phyloP scores from a whole-genome alignment of 2,888 invertebrate species.

The Drosophila ezoana region DNA sequence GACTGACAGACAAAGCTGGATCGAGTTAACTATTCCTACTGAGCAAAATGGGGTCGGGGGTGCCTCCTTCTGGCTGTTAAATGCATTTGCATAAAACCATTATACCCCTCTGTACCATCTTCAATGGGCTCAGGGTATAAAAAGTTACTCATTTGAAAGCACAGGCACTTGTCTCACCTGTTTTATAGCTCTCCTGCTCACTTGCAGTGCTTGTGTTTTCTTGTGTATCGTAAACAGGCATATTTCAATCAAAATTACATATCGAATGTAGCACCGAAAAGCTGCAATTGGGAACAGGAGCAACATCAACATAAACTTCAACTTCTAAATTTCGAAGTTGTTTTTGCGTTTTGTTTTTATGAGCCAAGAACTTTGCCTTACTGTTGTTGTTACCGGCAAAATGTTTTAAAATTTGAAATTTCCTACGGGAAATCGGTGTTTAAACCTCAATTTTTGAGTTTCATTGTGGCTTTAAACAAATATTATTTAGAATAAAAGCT shows the following conservation, averaged over 20 bases:
- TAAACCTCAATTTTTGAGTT: constrained; percentile 44
- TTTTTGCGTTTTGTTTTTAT: constrained; percentile 21
- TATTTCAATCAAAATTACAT: constrained; percentile 81
- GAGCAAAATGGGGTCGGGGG: too few relatives aligned
- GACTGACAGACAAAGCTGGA: too few relatives aligned
- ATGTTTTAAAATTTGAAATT: constrained; percentile 75
- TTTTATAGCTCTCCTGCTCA: constrained; percentile 11
- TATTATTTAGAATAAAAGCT: background rate
- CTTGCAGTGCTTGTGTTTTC: constrained; percentile 36
- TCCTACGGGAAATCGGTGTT: constrained; percentile 75
- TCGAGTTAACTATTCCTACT: too few relatives aligned
- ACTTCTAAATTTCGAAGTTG: constrained; percentile 41
- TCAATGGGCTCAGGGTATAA: background rate
- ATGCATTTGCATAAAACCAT: too few relatives aligned
- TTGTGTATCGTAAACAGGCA: constrained; percentile 67
- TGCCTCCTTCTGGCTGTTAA: too few relatives aligned
- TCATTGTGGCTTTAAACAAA: too few relatives aligned
- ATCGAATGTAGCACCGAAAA: constrained; percentile 56
- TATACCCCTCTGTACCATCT: too few relatives aligned
- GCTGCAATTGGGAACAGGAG: constrained; percentile 36
- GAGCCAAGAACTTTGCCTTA: constrained; percentile 18
- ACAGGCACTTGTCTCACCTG: constrained; percentile 38
- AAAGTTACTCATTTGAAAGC: constrained; percentile 60
- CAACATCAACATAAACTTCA: constrained; percentile 18
- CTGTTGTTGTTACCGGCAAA: constrained; percentile 33